Evolutionary conservation across 2,797 vertebrate species (phyloP).

Genomic region (Molossus molossus): DNA sequence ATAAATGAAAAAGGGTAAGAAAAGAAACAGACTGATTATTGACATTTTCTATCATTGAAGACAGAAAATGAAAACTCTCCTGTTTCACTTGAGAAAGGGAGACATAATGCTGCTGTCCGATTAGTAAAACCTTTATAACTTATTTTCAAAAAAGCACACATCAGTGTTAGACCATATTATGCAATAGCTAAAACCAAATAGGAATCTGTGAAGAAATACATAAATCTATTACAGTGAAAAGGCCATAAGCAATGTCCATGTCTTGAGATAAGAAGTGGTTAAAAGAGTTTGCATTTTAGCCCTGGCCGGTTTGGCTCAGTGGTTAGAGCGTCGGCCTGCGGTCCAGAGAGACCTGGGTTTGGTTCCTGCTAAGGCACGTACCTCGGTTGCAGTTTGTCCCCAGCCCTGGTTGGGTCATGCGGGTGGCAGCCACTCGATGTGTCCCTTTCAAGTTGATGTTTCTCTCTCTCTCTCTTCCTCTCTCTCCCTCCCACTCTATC

Average conservation of each 20-base stretch:
- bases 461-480: too few species aligned
- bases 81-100: constrained; percentile 14
- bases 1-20: constrained; percentile 6
- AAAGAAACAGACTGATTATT: constrained; percentile 1
- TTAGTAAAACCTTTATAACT: background rate
- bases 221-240: background rate
- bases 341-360: too few species aligned
- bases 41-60: constrained; percentile 14
- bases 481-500: too few species aligned
- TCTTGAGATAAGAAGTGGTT: background rate
- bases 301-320: too few species aligned
- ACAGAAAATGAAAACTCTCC: background rate
- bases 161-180: background rate
- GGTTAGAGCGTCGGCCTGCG: too few species aligned
- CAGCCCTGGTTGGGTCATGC: too few species aligned
- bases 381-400: too few species aligned
- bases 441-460: too few species aligned
- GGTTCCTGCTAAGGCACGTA: too few species aligned
- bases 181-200: background rate
- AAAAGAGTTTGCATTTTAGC: background rate
- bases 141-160: background rate
- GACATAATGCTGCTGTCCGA: background rate
- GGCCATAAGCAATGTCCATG: background rate
- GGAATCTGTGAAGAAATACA: background rate
- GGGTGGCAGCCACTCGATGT: too few species aligned